Conservation (phyloP, 2,888 invertebrate species). For the Oscheius onirici region DNA sequence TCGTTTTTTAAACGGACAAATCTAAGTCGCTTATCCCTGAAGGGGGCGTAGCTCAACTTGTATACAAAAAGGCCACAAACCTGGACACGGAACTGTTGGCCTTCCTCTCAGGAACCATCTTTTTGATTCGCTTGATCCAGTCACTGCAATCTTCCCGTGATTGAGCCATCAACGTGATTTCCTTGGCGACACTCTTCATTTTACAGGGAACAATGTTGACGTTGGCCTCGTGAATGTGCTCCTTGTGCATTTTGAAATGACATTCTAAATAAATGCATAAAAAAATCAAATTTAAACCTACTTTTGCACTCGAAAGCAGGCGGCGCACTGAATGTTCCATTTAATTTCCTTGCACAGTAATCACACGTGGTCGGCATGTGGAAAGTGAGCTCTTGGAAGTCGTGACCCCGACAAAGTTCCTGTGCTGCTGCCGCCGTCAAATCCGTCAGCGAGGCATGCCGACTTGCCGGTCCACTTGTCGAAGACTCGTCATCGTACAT, state of each 20-base stretch:
- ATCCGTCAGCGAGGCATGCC: constrained; percentile 55
- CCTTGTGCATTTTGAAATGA: constrained; percentile 82
- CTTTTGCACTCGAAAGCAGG: constrained; percentile 95
- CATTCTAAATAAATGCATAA: constrained; percentile 39
- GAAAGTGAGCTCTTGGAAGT: constrained; percentile 55
- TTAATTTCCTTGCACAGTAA: constrained; percentile 93
- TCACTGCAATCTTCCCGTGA: constrained; percentile 87
- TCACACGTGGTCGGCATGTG: constrained; percentile 81
- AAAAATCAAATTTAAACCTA: constrained; percentile 72
- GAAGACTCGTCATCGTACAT: constrained; percentile 94
- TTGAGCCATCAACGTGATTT: constrained; percentile 87
- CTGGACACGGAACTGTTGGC: constrained; percentile 36
- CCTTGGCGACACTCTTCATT: constrained; percentile 75
- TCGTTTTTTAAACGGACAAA: no score
- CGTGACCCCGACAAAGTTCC: constrained; percentile 77
- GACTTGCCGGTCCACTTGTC: constrained; percentile 75
- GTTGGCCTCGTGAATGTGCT: constrained; percentile 78
- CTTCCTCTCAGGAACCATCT: constrained; percentile 70
- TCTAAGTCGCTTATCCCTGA: no score
- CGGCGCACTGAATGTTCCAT: constrained; percentile 93
- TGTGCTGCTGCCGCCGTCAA: constrained; percentile 41
- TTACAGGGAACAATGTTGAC: constrained; percentile 46
- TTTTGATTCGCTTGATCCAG: constrained; percentile 90
- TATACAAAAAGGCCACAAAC: not conserved
- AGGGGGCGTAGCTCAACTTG: no score